phyloP scores from a whole-genome alignment of 1,140 invertebrate species.

The Procambarus clarkii region DNA sequence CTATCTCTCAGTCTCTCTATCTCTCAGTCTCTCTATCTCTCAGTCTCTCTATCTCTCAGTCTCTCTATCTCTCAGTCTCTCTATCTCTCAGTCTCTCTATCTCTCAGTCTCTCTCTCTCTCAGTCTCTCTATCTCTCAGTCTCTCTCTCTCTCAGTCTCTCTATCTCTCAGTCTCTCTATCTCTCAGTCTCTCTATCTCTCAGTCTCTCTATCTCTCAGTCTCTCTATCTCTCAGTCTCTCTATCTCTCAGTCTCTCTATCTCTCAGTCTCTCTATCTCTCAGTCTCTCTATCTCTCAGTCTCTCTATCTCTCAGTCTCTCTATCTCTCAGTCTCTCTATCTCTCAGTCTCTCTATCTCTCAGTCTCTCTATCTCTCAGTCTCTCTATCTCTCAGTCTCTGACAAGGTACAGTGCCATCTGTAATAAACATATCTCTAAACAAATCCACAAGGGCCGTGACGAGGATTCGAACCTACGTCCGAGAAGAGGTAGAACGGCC shows the following conservation, averaged over 20 bases:
- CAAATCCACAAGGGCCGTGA: too few relatives aligned
- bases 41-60: background rate
- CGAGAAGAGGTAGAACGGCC: too few relatives aligned
- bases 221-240: background rate
- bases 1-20: background rate
- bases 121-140: background rate
- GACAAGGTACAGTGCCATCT: too few relatives aligned
- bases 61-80: background rate
- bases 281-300: conserved; percentile 4
- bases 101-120: conserved; percentile 8
- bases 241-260: too few relatives aligned
- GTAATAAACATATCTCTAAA: too few relatives aligned
- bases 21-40: conserved; percentile 1
- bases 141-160: background rate
- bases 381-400: background rate
- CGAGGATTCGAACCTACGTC: too few relatives aligned
- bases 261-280: background rate
- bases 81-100: background rate
- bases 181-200: background rate
- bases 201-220: background rate
- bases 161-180: too few relatives aligned
- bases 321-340: too few relatives aligned
- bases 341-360: background rate
- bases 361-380: background rate
- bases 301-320: background rate